A percentile compares a stretch with the other conserved stretches of the same genome.
phyloP scores from a whole-genome alignment of 1,140 invertebrate genomes.

The Aplysia californica region DNA sequence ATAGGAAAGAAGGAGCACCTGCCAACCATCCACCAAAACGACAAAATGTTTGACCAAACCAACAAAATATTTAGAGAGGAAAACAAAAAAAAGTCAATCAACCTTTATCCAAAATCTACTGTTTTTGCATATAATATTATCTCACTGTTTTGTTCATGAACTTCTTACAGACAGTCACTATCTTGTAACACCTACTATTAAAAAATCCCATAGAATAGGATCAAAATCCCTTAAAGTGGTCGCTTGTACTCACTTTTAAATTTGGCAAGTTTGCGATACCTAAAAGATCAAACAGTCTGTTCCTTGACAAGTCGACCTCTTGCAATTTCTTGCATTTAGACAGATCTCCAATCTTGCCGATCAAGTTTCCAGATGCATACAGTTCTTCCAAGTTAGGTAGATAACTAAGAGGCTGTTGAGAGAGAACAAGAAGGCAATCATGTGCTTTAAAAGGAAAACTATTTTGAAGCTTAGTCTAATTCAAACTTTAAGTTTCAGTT shows the following conservation, averaged over 20 bases:
- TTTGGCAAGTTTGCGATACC: conserved; percentile 50
- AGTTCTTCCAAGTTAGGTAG: conserved; percentile 65
- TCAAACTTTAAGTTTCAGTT: background rate
- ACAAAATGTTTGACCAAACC: background rate
- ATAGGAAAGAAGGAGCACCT: no score
- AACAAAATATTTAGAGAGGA: background rate
- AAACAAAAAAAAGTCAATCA: background rate
- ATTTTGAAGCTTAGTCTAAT: background rate
- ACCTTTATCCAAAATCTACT: no score
- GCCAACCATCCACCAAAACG: background rate
- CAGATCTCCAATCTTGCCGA: conserved; percentile 53
- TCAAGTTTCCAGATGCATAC: conserved; percentile 53
- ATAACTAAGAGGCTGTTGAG: conserved; percentile 58
- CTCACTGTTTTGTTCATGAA: no score
- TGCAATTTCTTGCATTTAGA: conserved; percentile 57
- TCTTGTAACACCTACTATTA: no score
- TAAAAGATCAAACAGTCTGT: conserved; percentile 56
- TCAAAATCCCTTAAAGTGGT: no score
- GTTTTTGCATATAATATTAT: no score
- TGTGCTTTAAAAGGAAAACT: no score
- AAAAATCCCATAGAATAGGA: no score
- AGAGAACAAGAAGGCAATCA: background rate
- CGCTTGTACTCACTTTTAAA: conserved; percentile 47
- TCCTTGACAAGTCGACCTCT: conserved; percentile 59
- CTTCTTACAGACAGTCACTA: no score